Evolutionary conservation across 2,888 invertebrate species (phyloP), one percentile per base, ranked within the genome.

Genomic region (Tholera decimalis): DNA sequence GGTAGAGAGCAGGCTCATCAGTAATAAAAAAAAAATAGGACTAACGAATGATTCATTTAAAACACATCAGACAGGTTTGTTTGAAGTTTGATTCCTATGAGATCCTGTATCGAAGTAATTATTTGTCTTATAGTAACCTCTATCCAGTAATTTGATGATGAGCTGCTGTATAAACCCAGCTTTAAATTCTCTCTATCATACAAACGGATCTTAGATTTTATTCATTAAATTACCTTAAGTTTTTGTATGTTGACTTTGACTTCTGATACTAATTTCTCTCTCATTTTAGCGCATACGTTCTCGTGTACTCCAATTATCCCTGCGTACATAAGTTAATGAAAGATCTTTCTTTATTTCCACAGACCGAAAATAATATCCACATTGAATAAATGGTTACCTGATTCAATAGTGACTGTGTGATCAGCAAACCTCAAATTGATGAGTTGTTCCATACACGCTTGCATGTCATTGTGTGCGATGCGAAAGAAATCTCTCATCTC

Each of bases 261-360:
- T 96, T 98, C 98, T 0, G 98, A 97, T 13, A 97, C 97, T 39
- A 98, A 93, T 89, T 98, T 98, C 50, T 97, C 97, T 82, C 98
- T 96, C 97, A 98, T 97, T 80, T 97, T 97, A 0, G 97, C 97
- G 85, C 98, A 98, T 0, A 98, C 98, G 84, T 97, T 96, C 81
- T 98, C 97, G 74, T 98, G 97, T 13, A 98, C 97, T 63, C 97
- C 97, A 54, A 97, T 91, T 87, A 96, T 96, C 44, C 96, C 96
- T 92, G 92, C 83, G 80, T 88, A 58, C 54, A 28, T 68, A 72
- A 2, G 8, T 22, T 18, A 4, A 11, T 6, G 13, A 18, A 18
- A 18, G 11, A 15, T 53, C 11, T 11, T 9, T 8, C 7, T 5
- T 28, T 37, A 15, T 11, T 8, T 24, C 0, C 2, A 20, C 1